Base-by-base conservation (phyloP, 2,797 vertebrate species). In the Muscicapa striata region DNA sequence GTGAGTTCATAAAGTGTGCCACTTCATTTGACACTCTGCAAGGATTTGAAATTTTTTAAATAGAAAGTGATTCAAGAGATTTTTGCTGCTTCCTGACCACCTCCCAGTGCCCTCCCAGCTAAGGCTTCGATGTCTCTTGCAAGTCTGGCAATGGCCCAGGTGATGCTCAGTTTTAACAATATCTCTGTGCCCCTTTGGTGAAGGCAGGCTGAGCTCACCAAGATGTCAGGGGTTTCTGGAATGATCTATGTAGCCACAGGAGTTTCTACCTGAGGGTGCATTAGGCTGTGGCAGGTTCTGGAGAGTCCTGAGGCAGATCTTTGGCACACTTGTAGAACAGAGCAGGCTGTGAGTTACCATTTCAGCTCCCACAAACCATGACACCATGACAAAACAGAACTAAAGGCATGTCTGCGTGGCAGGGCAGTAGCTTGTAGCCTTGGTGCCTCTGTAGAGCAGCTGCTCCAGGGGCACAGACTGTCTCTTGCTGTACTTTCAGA, bases 41-140 rank as follows among this genome's bases (percentile, higher is more conserved):
- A 63, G 46, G 57, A 49, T 69, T 24, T 72, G 6, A 38, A 78
- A 81, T 43, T 38, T 87, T 91, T 69, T 40, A 84, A 90, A 84
- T 4, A 67, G 67, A 51, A 89, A 70, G 34, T 13, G 49, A 76
- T 76, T 75, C 51, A 58, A 51, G 3, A 78, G 67, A 75, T 54
- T 59, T 66, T 59, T 84, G 70, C 57, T 14, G 13, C 30, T 91
- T 59, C 34, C 67, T 69, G 48, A 68, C 24, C 21, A 29, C 20
- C 32, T 91, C 62, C 82, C 48, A 81, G 51, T 9, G 58, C 43
- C 66, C 36, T 68, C 66, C 55, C 55, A 75, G 67, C 19, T 57
- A 61, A 79, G 62, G 61, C 45, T 84, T 51, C 1, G 1, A 41
- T n/a, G 38, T 38, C 40, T 59, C 55, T 85, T 0, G 0, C 49